Evolutionary conservation across 1,140 invertebrate species (phyloP).

Genomic region (Brachionus paranguensis): DNA sequence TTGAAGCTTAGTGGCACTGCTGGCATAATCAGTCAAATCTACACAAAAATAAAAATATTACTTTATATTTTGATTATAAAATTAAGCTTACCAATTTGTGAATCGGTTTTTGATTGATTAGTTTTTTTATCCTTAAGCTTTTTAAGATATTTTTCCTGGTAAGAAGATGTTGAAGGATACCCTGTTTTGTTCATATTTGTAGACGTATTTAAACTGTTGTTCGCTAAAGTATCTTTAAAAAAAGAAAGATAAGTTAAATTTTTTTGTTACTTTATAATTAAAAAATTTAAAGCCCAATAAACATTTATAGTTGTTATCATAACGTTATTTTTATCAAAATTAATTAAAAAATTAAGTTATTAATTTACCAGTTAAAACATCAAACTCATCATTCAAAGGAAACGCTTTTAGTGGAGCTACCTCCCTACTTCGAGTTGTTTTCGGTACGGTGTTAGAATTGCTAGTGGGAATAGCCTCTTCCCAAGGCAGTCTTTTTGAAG

Average conservation of each 20-base stretch:
- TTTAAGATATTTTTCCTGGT: constrained; percentile 39
- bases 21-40: constrained; percentile 24
- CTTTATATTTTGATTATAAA: neutral
- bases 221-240: neutral
- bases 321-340: neutral
- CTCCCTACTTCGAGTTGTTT: neutral
- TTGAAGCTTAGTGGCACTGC: neutral
- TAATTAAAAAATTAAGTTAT: neutral
- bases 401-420: constrained; percentile 38
- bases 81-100: constrained; percentile 9
- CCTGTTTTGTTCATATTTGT: neutral
- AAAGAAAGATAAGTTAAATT: neutral
- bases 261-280: neutral
- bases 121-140: constrained; percentile 22
- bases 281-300: neutral
- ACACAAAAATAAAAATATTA: neutral
- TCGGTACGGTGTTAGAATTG: neutral
- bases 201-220: neutral
- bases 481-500: constrained; percentile 11
- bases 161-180: constrained; percentile 16
- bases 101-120: constrained; percentile 18
- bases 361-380: neutral
- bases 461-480: neutral
- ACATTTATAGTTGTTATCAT: neutral
- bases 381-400: constrained; percentile 32